phyloP scores from a whole-genome alignment of 2,888 invertebrate genomes.

The Agriopis leucophaearia region DNA sequence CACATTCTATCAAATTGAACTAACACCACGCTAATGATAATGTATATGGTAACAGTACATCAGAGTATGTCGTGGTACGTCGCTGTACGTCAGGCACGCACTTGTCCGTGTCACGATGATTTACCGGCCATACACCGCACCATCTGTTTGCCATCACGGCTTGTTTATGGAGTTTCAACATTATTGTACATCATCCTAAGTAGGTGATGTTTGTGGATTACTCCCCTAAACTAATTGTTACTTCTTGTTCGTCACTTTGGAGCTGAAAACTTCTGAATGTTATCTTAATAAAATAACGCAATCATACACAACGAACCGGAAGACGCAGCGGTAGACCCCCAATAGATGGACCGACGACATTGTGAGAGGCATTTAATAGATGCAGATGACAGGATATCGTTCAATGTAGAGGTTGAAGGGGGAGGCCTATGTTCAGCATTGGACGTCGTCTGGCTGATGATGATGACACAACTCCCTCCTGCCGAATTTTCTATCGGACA shows the following conservation, averaged over 20 bases:
- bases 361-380: too few relatives aligned
- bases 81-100: conserved; percentile 44
- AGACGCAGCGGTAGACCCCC: too few relatives aligned
- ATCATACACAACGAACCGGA: too few relatives aligned
- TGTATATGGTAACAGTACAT: conserved; percentile 14
- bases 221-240: background rate
- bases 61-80: conserved; percentile 39
- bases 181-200: conserved; percentile 6
- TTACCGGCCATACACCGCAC: conserved; percentile 53
- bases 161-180: conserved; percentile 37
- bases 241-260: background rate
- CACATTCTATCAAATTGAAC: too few relatives aligned
- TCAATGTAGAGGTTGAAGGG: too few relatives aligned
- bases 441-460: too few relatives aligned
- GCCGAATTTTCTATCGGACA: too few relatives aligned
- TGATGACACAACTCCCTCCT: too few relatives aligned
- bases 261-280: background rate
- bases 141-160: conserved; percentile 60
- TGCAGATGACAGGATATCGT: too few relatives aligned
- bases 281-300: too few relatives aligned
- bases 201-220: background rate
- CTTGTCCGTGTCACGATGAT: conserved; percentile 59
- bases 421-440: too few relatives aligned
- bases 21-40: background rate
- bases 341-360: too few relatives aligned